Percentiles rank a stretch among this genome's conserved stretches.
phyloP scores from a whole-genome alignment of 2,797 vertebrate species.

The Lerista edwardsae region DNA sequence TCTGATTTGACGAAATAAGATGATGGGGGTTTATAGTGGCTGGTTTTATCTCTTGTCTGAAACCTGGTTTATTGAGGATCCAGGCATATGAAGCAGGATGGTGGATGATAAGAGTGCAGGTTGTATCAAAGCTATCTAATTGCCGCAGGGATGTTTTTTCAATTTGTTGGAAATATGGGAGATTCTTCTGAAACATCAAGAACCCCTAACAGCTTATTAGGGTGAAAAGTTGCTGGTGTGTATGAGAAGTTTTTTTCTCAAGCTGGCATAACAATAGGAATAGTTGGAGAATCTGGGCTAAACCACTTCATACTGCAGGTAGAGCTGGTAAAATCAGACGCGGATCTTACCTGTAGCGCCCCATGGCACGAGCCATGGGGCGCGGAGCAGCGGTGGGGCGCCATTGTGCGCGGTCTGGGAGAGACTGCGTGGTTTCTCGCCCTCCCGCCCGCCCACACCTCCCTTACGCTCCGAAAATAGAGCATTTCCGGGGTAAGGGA shows the following conservation, averaged over 20 bases:
- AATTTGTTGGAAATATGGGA: not conserved
- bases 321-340: no score
- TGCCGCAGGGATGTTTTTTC: not conserved
- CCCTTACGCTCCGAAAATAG: no score
- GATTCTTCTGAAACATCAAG: not conserved
- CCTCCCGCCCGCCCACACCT: no score
- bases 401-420: no score
- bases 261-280: not conserved
- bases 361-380: no score
- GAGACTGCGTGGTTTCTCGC: no score
- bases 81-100: not conserved
- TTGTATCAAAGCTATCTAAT: not conserved
- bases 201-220: not conserved
- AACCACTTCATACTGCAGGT: not conserved
- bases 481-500: no score
- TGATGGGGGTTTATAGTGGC: constrained; percentile 5
- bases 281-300: not conserved
- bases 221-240: not conserved
- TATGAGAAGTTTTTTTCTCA: not conserved
- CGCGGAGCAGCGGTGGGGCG: no score
- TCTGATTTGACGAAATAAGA: not conserved
- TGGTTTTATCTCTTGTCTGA: not conserved
- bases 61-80: not conserved
- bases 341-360: no score
- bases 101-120: not conserved